Evolutionary conservation across 2,888 invertebrate species (phyloP).

Genomic region (Mythimna albipuncta): DNA sequence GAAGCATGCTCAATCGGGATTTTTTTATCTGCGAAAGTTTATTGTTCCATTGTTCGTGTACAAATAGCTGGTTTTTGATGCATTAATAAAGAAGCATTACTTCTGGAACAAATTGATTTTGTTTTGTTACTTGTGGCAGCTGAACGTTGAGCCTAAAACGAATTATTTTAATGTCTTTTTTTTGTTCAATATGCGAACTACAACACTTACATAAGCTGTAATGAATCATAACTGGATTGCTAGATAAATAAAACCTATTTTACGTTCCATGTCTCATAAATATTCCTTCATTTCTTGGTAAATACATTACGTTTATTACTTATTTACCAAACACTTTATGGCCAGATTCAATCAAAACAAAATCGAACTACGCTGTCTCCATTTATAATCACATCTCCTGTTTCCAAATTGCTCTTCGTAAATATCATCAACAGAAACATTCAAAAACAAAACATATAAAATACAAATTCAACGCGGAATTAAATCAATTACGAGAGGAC

Average conservation of each 20-base stretch:
- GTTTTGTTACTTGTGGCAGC: conserved; percentile 27
- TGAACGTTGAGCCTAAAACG: conserved; percentile 24
- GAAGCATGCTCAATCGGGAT: conserved; percentile 24
- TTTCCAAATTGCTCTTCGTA: conserved; percentile 15
- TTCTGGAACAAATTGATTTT: conserved; percentile 38
- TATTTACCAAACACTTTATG: conserved; percentile 4
- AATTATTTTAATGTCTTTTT: conserved; percentile 23
- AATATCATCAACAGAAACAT: conserved; percentile 22
- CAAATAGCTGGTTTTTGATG: conserved; percentile 43
- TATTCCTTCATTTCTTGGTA: conserved; percentile 19
- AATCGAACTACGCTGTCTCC: not conserved
- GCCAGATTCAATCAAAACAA: conserved; percentile 22
- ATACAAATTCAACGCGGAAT: conserved; percentile 63
- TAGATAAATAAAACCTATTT: not conserved
- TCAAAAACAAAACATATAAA: conserved; percentile 22
- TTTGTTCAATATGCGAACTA: conserved; percentile 4
- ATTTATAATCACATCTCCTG: conserved; percentile 9
- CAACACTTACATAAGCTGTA: conserved; percentile 6
- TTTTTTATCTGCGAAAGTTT: conserved; percentile 48
- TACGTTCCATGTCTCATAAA: not conserved
- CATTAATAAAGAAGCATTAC: conserved; percentile 32
- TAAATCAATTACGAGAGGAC: conserved; percentile 72
- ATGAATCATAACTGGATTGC: conserved; percentile 29
- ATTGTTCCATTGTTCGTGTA: conserved; percentile 40
- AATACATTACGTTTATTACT: conserved; percentile 11